Evolutionary conservation across 1,140 invertebrate species (phyloP), one percentile per base, ranked within the genome.

Genomic region (Drosophila baimaii): DNA sequence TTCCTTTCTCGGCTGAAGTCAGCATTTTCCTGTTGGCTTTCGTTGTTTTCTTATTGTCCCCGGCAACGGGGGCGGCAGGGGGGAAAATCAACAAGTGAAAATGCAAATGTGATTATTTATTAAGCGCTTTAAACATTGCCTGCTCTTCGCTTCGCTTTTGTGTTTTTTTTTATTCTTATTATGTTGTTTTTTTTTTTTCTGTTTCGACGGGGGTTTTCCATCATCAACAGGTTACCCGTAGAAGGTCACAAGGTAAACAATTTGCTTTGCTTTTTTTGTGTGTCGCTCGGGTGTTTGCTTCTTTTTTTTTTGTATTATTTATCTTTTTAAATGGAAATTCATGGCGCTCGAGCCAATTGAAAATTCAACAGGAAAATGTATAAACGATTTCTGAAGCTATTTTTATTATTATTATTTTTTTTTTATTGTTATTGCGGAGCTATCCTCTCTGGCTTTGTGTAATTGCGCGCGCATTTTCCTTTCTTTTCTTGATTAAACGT

Each of bases 41-140:
- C 35, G 13, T 9, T 27, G 51, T 39, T 70, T 56, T 33, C 43
- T 46, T 57, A 21, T 73, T 61, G 43, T 57, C 47, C 55, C 46
- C 37, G 57, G 58, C 63, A 65, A 65, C 51, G 35, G n/a, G n/a
- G n/a, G n/a, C n/a, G n/a, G n/a, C n/a, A n/a, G n/a, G n/a, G n/a
- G n/a, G n/a, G 59, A 79, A 89, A 84, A 89, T 88, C 84, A 88
- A 88, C 84, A 88, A 88, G 84, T 88, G 77, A 88, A 88, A 88
- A 88, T 88, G 84, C 81, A 90, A 88, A 88, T 88, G 80, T 84
- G 84, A 89, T 89, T 89, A 88, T 88, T 88, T 88, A 89, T 84
- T 88, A 88, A 88, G 84, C 83, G 84, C 83, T 81, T 80, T 88
- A 88, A 88, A 88, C 82, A 88, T 89, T 89, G 46, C 57, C 27